A percentile compares a stretch with the other conserved stretches of the same genome.
phyloP scores from a whole-genome alignment of 2,888 invertebrate species.

The Xestia ashworthii region DNA sequence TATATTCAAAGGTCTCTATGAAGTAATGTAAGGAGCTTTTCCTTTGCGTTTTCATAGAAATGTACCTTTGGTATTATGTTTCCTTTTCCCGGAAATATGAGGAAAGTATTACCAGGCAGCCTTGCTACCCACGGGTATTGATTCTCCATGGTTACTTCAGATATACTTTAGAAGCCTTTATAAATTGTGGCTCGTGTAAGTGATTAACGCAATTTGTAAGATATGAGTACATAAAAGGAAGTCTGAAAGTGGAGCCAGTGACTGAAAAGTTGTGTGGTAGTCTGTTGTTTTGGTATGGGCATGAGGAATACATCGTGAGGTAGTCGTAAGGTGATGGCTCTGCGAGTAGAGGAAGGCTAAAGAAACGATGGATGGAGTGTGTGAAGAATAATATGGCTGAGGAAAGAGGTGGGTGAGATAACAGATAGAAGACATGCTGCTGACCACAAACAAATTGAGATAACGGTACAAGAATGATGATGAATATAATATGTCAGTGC shows the following conservation, averaged over 20 bases:
- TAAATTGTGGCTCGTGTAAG: constrained; percentile 3
- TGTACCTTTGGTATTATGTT: constrained; percentile 27
- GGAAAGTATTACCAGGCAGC: constrained; percentile 20
- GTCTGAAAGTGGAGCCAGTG: neutral
- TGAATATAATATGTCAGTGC: rapidly evolving
- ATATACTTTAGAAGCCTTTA: neutral
- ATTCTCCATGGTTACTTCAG: constrained; percentile 46
- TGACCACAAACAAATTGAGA: neutral
- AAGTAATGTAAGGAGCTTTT: constrained; percentile 22
- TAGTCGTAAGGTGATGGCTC: neutral
- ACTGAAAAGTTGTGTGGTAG: neutral
- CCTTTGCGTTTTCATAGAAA: constrained; percentile 25
- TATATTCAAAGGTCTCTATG: constrained; percentile 15
- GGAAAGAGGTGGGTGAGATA: neutral
- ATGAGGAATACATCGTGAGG: neutral
- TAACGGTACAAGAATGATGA: neutral
- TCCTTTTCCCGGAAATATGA: constrained; percentile 27
- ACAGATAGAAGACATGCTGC: neutral
- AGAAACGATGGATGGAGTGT: neutral
- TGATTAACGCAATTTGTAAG: neutral
- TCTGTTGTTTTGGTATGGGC: neutral
- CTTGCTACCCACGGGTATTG: constrained; percentile 36
- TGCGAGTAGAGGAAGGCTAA: neutral
- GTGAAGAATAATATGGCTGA: neutral
- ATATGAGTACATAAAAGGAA: neutral